Percentiles rank a stretch among this genome's conserved stretches.
These are phyloP conservation scores for Melanargia galathea DNA, from an alignment of 2,888 invertebrate species.

Conservation along the genomic window DNA sequence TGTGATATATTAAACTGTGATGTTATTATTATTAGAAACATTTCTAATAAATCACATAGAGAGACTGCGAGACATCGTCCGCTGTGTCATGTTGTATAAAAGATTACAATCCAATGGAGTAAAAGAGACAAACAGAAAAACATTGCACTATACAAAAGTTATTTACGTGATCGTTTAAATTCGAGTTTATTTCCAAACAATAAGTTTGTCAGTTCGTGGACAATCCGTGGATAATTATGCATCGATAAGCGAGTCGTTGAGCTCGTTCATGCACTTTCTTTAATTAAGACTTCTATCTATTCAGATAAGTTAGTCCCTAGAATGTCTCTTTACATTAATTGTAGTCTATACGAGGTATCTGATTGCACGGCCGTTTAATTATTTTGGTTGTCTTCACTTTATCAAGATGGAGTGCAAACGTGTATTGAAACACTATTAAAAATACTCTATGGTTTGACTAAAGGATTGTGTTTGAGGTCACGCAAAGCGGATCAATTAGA, in stretches of 20 bases:
- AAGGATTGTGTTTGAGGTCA: not conserved
- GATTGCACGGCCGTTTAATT: conserved; percentile 29
- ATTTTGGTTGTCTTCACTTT: conserved; percentile 20
- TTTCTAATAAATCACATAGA: too few relatives aligned
- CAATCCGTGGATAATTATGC: conserved; percentile 56
- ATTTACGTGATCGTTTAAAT: conserved; percentile 16
- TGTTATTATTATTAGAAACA: too few relatives aligned
- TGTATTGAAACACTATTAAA: conserved; percentile 2
- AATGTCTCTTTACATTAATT: conserved; percentile 28
- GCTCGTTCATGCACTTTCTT: conserved; percentile 51
- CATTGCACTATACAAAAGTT: conserved; percentile 3
- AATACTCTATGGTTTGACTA: not conserved
- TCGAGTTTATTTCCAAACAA: conserved; percentile 12
- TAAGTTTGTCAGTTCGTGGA: conserved; percentile 15
- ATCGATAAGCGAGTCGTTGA: conserved; percentile 56
- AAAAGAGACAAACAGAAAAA: not conserved
- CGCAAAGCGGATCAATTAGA: not conserved
- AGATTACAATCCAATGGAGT: not conserved
- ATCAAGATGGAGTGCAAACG: conserved; percentile 4
- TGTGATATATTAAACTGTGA: too few relatives aligned
- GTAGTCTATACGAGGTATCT: conserved; percentile 13
- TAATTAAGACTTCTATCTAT: conserved; percentile 54
- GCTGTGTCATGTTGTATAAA: too few relatives aligned
- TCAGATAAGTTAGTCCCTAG: conserved; percentile 37
- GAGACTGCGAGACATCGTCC: too few relatives aligned